Conservation (phyloP, 1,140 invertebrate species). For the Cyclargus thomasi region DNA sequence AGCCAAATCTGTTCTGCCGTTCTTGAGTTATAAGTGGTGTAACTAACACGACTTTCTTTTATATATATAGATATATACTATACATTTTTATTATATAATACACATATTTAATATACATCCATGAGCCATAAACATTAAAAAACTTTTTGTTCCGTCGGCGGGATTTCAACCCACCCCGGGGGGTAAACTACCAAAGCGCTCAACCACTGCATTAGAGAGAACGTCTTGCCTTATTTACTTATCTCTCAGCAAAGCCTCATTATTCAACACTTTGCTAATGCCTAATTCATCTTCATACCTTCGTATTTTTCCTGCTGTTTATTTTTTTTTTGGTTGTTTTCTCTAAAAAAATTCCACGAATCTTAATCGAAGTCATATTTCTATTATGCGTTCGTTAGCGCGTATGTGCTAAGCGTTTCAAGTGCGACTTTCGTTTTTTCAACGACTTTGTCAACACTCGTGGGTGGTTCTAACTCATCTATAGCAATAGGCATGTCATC, state of each 20-base stretch:
- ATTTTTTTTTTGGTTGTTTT: neutral
- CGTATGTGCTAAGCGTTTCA: neutral
- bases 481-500: neutral
- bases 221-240: no score
- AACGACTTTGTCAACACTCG: neutral
- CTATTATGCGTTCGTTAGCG: neutral
- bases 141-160: no score
- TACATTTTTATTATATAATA: no score
- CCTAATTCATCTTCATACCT: neutral
- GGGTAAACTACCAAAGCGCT: no score
- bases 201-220: no score
- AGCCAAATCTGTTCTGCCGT: no score
- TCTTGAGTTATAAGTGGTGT: no score
- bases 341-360: neutral
- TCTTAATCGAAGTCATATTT: conserved; percentile 12
- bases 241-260: neutral
- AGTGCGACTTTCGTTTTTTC: conserved; percentile 9
- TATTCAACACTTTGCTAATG: neutral
- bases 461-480: neutral
- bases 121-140: no score
- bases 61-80: no score
- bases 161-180: no score
- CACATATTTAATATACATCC: no score
- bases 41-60: no score
- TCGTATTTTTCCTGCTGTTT: neutral